Evolutionary conservation across 2,888 invertebrate genomes (phyloP).

Genomic region (Acanthosepion esculentum): DNA sequence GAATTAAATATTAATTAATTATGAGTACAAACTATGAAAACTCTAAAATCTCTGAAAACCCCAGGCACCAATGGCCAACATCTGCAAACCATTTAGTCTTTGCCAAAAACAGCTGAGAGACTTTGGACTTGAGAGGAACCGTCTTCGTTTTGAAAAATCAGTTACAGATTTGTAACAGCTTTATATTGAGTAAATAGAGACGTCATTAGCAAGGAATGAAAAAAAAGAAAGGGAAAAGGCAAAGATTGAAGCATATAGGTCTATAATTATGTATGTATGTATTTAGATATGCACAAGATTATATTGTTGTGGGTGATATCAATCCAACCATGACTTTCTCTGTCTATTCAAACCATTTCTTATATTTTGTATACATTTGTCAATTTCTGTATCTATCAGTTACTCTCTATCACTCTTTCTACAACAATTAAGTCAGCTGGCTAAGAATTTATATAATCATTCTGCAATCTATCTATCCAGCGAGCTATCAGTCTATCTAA

Average conservation of each 20-base stretch:
- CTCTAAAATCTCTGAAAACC: neutral
- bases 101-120: neutral
- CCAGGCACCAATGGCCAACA: neutral
- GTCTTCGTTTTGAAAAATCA: neutral
- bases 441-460: no score
- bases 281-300: neutral
- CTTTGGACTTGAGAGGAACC: neutral
- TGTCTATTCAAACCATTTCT: no score
- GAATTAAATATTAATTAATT: conserved; percentile 33
- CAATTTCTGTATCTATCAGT: no score
- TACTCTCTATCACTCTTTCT: no score
- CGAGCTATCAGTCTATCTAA: no score
- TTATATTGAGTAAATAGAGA: neutral
- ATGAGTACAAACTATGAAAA: neutral
- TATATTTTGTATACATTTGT: no score
- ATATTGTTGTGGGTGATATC: neutral
- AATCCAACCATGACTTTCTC: no score
- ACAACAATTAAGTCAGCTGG: no score
- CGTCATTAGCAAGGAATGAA: no score
- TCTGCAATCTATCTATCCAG: no score
- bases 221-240: no score
- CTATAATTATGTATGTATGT: neutral
- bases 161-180: neutral
- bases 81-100: conserved; percentile 33
- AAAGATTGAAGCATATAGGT: neutral